phyloP scores from a whole-genome alignment of 2,888 invertebrate genomes.

The Tiphia femorata region DNA sequence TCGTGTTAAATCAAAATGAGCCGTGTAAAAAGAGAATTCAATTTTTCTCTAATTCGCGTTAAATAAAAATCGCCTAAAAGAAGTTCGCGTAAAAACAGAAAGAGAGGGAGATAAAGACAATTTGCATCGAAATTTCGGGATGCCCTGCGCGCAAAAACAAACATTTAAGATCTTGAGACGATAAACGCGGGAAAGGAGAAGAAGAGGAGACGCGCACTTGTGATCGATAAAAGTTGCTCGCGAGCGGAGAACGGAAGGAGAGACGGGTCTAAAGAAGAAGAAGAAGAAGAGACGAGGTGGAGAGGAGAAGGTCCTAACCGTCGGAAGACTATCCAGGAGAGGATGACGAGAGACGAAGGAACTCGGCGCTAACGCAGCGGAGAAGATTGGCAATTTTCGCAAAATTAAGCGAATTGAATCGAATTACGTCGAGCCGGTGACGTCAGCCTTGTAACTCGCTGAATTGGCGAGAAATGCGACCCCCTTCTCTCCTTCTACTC shows the following conservation, averaged over 20 bases:
- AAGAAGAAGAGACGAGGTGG: slow-evolving; percentile 14
- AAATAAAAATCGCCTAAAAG: no score
- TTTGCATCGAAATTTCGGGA: no score
- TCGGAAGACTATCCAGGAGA: slow-evolving; percentile 27
- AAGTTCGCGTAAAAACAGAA: no score
- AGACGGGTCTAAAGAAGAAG: slow-evolving; percentile 16
- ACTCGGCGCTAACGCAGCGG: slow-evolving; percentile 40
- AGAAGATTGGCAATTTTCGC: slow-evolving; percentile 65
- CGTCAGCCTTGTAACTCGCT: slow-evolving; percentile 64
- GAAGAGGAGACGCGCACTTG: no score
- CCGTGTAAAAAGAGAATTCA: no score
- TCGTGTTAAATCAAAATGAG: no score
- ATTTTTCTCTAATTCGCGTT: no score
- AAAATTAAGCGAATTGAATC: slow-evolving; percentile 66
- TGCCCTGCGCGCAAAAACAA: no score
- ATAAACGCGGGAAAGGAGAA: no score
- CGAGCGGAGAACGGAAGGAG: slow-evolving; percentile 10
- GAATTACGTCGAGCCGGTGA: slow-evolving; percentile 64
- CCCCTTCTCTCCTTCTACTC: slow-evolving; percentile 15
- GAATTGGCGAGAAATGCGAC: slow-evolving; percentile 64
- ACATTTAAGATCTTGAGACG: no score
- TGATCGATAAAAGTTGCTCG: slow-evolving; percentile 1
- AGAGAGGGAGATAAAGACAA: no score
- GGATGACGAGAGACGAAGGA: slow-evolving; percentile 35
- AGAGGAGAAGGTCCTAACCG: no score